Base-by-base conservation (phyloP, 2,888 invertebrate genomes). In the Pseudococcus viburni region DNA sequence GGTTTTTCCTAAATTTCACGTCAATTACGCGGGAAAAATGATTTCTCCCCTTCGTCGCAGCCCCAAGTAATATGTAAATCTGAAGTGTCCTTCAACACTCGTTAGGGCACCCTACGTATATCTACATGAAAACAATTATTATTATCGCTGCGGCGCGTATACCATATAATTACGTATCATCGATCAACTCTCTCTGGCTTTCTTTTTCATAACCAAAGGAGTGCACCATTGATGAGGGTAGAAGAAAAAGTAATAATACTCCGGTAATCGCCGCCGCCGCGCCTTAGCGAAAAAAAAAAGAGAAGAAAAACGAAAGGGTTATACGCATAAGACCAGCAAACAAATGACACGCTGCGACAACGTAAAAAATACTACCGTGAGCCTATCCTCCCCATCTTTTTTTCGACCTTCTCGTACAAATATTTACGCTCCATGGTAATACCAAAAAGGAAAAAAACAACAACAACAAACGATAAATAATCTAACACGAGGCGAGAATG, bases 271-370 rank as follows among this genome's bases (percentile, higher is more conserved):
- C 17, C 12, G 46, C 46, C 9, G 46, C 46, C 46, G 46, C 46
- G 46, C 46, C 46, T 46, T 46, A 51, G 0, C 15, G 17, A 51
- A 51, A 51, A 51, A 51, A 51, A 51, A 51, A 11, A 46, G 55
- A 59, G 59, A n/a, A 59, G n/a, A 17, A 64, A 64, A 64, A 64
- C 19, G 22, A 64, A 64, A 64, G 64, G 64, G 64, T 64, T 64
- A 33, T 3, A 33, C 1, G 26, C 26, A 12, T 22, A 64, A 64
- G 22, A 51, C 51, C 11, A 22, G 8, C 64, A 22, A 64, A 64
- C 64, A 64, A 64, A 64, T 22, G 64, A 64, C 64, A 64, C 19
- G 64, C 22, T 64, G 64, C 64, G 64, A 64, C 59, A 17, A 59
- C 8, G 64, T 22, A 22, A 64, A 19, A 64, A 64, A 64, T 22